Percentiles rank a stretch among this genome's conserved stretches.
Evolutionary conservation across 2,888 invertebrate species (phyloP).

Genomic region (Norana najaformis): DNA sequence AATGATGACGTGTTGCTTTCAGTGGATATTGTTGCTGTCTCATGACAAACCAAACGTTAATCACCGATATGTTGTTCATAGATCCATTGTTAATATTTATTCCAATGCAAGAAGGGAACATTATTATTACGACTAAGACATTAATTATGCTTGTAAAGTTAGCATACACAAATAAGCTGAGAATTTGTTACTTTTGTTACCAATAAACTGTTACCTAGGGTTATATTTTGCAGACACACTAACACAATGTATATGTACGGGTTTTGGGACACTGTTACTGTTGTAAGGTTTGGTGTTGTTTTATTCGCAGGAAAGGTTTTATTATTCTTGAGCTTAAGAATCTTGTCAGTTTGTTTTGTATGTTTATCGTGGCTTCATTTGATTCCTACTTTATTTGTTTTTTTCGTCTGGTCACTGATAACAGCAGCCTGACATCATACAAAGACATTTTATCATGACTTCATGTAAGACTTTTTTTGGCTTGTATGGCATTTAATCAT

Average conservation of each 20-base stretch:
- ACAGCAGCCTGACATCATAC: too few species aligned
- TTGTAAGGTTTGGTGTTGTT: background rate
- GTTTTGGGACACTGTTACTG: background rate
- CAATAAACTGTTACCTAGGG: background rate
- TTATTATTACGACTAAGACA: background rate
- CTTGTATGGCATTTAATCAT: background rate
- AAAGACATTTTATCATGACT: background rate
- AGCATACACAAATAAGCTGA: slow-evolving; percentile 2
- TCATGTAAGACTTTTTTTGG: background rate
- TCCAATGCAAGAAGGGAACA: background rate
- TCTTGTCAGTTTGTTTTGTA: slow-evolving; percentile 13
- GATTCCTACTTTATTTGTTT: background rate
- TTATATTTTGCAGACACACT: background rate
- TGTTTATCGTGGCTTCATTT: background rate
- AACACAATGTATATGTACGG: background rate
- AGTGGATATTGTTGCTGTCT: slow-evolving; percentile 6
- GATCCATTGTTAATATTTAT: slow-evolving; percentile 1
- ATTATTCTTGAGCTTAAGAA: background rate
- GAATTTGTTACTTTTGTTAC: background rate
- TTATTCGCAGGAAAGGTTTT: background rate
- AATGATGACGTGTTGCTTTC: slow-evolving; percentile 13
- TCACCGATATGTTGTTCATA: background rate
- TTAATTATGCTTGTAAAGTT: background rate
- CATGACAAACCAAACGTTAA: background rate
- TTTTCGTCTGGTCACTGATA: too few species aligned